Percentiles rank a stretch among this genome's conserved stretches.
phyloP scores from a whole-genome alignment of 2,888 invertebrate genomes.

The Melinaea menophilus region DNA sequence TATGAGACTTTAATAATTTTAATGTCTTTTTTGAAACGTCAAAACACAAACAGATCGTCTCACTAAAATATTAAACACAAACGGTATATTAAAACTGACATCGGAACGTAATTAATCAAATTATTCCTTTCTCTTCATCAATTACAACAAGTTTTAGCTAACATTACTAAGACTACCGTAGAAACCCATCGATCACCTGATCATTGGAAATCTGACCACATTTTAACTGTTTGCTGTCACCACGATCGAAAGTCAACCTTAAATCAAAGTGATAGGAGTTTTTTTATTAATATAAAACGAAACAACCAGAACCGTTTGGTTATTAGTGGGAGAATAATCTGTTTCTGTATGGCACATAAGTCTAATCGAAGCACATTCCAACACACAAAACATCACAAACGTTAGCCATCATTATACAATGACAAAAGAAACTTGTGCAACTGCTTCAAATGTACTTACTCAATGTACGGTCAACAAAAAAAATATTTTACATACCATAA shows the following conservation, averaged over 20 bases:
- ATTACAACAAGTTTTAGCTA: conserved; percentile 42
- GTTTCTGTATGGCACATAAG: conserved; percentile 48
- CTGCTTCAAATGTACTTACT: conserved; percentile 63
- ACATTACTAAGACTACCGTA: conserved; percentile 39
- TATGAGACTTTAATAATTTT: no score
- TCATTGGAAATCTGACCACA: conserved; percentile 34
- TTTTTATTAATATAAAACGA: conserved; percentile 20
- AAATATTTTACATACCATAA: conserved; percentile 13
- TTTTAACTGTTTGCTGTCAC: conserved; percentile 31
- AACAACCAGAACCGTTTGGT: conserved; percentile 25
- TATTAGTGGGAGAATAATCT: conserved; percentile 40
- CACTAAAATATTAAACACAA: neutral
- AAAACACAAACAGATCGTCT: neutral
- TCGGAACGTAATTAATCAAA: conserved; percentile 39
- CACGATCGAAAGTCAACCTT: conserved; percentile 33
- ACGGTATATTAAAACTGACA: conserved; percentile 17
- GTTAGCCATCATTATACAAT: conserved; percentile 71
- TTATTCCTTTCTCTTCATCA: conserved; percentile 43
- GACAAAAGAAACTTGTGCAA: conserved; percentile 76
- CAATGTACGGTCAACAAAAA: conserved; percentile 53
- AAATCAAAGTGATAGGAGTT: conserved; percentile 21
- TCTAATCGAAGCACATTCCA: conserved; percentile 67
- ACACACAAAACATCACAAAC: conserved; percentile 68
- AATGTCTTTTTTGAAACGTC: neutral
- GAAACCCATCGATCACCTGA: conserved; percentile 48